Evolutionary conservation across 2,797 vertebrate genomes (phyloP).

Genomic region (Tarsius wallacei): DNA sequence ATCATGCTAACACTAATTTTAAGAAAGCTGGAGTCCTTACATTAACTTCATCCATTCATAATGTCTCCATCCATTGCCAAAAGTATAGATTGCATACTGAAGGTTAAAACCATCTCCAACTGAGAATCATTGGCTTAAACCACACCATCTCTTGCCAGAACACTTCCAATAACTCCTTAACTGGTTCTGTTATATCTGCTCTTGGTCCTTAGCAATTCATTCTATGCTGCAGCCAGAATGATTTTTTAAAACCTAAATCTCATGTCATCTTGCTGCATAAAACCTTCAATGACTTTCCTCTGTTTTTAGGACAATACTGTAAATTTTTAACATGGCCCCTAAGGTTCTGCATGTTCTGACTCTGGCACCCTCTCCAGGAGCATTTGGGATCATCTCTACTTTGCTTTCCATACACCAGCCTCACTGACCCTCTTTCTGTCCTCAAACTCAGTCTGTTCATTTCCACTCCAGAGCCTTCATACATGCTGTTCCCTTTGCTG

Average conservation of each 20-base stretch:
- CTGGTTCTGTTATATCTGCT: neutral
- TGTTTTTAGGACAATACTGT: neutral
- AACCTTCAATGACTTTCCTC: neutral
- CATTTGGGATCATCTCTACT: neutral
- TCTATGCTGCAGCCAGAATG: neutral
- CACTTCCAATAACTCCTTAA: no score
- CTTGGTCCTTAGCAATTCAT: neutral
- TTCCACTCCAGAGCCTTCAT: neutral
- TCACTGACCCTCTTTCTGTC: neutral
- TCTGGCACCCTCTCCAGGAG: no score
- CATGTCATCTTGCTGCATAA: neutral
- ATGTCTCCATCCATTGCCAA: neutral
- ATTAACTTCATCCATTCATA: neutral
- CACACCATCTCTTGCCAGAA: neutral
- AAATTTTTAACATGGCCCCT: neutral
- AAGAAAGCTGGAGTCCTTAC: neutral
- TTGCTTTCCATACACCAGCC: neutral
- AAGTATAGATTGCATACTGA: neutral
- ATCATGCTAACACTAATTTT: neutral
- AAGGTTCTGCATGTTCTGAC: neutral
- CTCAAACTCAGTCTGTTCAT: neutral
- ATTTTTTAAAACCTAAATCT: conserved; percentile 2
- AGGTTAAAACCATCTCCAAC: neutral
- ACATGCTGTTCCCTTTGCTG: neutral
- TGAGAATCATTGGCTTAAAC: neutral